Evolutionary conservation across 2,113 vertebrate species (phyloP).

Genomic region (Phalacrocorax carbo): DNA sequence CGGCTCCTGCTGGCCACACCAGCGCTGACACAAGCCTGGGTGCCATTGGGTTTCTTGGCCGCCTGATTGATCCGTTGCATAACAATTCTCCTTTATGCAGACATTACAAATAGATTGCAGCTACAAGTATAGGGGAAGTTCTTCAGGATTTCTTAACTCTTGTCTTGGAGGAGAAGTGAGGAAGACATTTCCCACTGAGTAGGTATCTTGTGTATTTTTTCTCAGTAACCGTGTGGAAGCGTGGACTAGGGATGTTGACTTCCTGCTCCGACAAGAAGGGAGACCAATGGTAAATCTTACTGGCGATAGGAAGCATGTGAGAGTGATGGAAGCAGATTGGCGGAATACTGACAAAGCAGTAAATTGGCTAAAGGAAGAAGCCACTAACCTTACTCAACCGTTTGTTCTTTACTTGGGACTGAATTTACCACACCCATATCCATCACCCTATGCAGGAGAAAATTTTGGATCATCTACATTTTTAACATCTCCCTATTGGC

Average conservation of each 20-base stretch:
- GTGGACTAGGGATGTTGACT: constrained; percentile 90
- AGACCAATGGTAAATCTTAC: constrained; percentile 84
- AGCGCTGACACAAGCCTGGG: too few species aligned
- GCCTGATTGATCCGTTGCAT: neutral
- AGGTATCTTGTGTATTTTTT: neutral
- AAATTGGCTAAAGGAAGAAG: constrained; percentile 83
- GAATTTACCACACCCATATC: constrained; percentile 94
- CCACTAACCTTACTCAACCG: constrained; percentile 72
- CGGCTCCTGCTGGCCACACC: too few species aligned
- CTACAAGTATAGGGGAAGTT: neutral
- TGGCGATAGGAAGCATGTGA: constrained; percentile 75
- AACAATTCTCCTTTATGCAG: neutral
- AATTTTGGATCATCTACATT: constrained; percentile 93
- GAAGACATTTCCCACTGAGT: neutral
- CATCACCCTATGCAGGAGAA: constrained; percentile 84
- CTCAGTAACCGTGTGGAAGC: constrained; percentile 95
- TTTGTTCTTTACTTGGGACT: constrained; percentile 93
- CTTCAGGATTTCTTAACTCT: neutral
- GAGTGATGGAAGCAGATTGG: constrained; percentile 89
- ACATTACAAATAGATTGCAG: neutral
- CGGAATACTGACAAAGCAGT: constrained; percentile 78
- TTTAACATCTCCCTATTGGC: constrained; percentile 91
- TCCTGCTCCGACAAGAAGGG: constrained; percentile 91
- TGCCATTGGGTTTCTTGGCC: too few species aligned
- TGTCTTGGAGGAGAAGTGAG: neutral